Conservation (phyloP, 1,140 invertebrate genomes). For the Antheraea mylitta region DNA sequence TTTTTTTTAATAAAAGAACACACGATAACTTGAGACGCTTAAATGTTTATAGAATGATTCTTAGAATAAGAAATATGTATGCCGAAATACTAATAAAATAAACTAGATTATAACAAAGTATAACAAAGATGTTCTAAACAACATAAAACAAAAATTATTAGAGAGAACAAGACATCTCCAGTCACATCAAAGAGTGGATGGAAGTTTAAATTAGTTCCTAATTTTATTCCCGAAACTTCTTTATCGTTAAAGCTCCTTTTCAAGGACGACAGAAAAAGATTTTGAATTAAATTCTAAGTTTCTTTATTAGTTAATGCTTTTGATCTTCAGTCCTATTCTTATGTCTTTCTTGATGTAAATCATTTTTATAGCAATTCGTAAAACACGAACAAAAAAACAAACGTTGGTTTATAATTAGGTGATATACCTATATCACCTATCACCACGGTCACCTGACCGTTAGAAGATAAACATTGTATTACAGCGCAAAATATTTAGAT, state of each 20-base stretch:
- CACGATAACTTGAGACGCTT: no score
- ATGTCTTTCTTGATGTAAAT: no score
- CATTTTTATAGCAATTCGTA: no score
- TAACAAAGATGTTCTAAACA: neutral
- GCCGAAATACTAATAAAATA: neutral
- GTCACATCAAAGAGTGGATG: conserved; percentile 22
- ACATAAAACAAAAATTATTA: conserved; percentile 7
- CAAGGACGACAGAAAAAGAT: neutral
- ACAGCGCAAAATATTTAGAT: no score
- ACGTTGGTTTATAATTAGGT: no score
- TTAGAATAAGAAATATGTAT: neutral
- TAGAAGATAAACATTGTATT: no score
- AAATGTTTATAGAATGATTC: no score
- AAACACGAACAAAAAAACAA: no score
- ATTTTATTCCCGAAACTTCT: conserved; percentile 25
- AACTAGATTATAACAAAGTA: neutral
- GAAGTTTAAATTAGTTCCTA: conserved; percentile 28
- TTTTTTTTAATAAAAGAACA: no score
- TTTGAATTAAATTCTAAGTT: neutral
- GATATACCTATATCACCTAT: no score
- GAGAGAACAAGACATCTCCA: conserved; percentile 13
- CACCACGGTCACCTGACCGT: no score
- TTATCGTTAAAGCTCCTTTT: conserved; percentile 8
- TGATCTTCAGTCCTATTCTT: no score
- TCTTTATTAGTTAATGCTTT: neutral